phyloP scores from a whole-genome alignment of 2,113 vertebrate species.

The Desmodus rotundus region DNA sequence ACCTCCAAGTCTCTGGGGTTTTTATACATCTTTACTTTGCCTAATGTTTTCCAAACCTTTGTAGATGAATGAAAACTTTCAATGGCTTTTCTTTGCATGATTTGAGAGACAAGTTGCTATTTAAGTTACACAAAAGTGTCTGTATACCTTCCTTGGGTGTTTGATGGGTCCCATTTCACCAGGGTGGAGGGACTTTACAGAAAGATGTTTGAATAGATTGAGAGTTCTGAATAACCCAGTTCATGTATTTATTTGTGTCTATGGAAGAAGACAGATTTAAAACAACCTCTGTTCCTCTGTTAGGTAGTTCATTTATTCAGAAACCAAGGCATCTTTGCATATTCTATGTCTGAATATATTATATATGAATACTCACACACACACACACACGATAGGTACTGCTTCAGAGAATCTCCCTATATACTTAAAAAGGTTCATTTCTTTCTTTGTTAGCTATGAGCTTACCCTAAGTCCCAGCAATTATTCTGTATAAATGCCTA shows the following conservation, averaged over 20 bases:
- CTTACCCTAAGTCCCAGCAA: background rate
- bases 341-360: too few relatives aligned
- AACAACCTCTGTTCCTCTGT: background rate
- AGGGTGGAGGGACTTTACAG: background rate
- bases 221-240: background rate
- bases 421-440: background rate
- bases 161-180: background rate
- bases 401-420: background rate
- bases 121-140: background rate
- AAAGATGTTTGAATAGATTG: background rate
- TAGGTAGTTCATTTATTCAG: background rate
- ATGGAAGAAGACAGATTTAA: background rate
- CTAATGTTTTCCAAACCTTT: background rate
- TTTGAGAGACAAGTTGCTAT: background rate
- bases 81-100: background rate
- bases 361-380: too few relatives aligned
- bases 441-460: background rate
- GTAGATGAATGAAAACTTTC: constrained; percentile 18
- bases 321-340: background rate
- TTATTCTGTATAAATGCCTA: background rate
- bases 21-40: background rate
- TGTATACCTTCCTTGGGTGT: background rate
- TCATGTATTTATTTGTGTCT: background rate
- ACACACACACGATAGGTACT: too few relatives aligned
- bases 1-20: background rate